Evolutionary conservation across 2,888 invertebrate genomes (phyloP), one percentile per base, ranked within the genome.

Genomic region (Drosophila falleni): DNA sequence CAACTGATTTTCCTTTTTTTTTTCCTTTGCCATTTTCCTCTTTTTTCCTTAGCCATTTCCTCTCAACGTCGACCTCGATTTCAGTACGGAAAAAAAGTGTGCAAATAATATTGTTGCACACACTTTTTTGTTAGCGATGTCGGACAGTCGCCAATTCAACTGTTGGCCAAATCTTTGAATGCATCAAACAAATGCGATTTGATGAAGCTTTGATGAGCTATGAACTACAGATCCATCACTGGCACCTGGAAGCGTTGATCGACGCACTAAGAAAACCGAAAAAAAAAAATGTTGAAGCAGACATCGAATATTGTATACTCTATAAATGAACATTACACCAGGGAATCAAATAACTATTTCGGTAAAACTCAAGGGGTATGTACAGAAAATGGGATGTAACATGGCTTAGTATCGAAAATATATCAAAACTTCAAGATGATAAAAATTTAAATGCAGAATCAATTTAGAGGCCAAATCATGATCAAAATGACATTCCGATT

Each of bases 1-100:
- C 68, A 56, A 46, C 50, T 23, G 64, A 68, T 79, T 83, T 82
- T 82, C 80, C 64, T 66, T 87, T 50, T 58, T 56, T 4, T 23
- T 23, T 3, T 23, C 4, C 4, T 23, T 35, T n/a, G n/a, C n/a
- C n/a, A n/a, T 83, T 82, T 82, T 77, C 64, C 64, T 87, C 50
- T 58, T 56, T 4, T 23, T 23, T 3, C 4, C 4, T 23, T 23
- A 33, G 2, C 13, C 58, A 71, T 60, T 89, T 89, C 87, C 83
- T 63, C 23, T 67, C 35, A 44, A 29, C 39, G 33, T 9, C 54
- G 63, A 42, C 60, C 74, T 61, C 51, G 23, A 64, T 60, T 55
- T 56, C 33, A 41, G 41, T 26, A 55, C 16, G 39, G 55, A 51
- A 35, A 62, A 62, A 49, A 60, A 29, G 11, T 50, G 49, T 60